Conservation (phyloP, 2,888 invertebrate species). For the Agrochola lychnidis region DNA sequence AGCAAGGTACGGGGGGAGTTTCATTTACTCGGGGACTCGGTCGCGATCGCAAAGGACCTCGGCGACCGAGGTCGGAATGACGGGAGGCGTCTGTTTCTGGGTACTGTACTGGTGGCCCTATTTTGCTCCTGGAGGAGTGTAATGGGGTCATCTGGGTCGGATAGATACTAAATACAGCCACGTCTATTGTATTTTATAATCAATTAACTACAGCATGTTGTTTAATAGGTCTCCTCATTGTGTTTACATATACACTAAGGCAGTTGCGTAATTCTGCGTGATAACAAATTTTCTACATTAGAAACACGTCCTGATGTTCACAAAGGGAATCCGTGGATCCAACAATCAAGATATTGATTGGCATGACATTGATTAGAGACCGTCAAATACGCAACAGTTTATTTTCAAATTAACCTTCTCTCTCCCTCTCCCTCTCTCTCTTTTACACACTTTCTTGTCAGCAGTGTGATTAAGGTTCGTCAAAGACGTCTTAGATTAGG, state of each 20-base stretch:
- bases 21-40: too few relatives aligned
- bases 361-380: neutral
- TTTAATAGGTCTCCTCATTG: neutral
- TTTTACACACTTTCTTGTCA: slow-evolving; percentile 10
- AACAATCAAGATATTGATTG: slow-evolving; percentile 4
- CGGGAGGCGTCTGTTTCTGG: too few relatives aligned
- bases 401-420: slow-evolving; percentile 10
- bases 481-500: slow-evolving; percentile 48
- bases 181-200: too few relatives aligned
- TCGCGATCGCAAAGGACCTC: too few relatives aligned
- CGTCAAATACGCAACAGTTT: slow-evolving; percentile 1
- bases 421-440: neutral
- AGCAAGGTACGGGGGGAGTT: too few relatives aligned
- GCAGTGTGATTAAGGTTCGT: slow-evolving; percentile 44
- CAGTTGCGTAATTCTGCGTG: neutral
- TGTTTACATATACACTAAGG: neutral
- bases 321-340: neutral
- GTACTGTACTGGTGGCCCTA: too few relatives aligned
- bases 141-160: too few relatives aligned
- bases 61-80: too few relatives aligned
- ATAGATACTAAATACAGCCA: too few relatives aligned
- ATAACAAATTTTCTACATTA: neutral
- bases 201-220: neutral
- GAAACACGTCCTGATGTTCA: too few relatives aligned
- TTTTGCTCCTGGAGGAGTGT: too few relatives aligned